These are phyloP conservation scores for Ibidorhyncha struthersii DNA, from an alignment of 2,113 vertebrate genomes.

Conservation along the genomic window DNA sequence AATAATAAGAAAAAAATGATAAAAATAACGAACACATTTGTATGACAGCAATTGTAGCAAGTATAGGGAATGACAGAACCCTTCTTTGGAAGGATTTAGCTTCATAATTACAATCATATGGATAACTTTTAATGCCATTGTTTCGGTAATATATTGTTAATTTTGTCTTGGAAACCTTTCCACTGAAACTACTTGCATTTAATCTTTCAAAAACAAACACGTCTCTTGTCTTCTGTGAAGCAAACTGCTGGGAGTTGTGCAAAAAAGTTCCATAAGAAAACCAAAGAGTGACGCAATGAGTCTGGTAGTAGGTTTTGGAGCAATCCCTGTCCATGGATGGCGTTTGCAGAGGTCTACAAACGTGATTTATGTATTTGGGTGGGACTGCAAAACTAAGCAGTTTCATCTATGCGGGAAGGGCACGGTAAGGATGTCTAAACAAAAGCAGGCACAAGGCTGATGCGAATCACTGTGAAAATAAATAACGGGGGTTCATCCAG, in stretches of 20 bases:
- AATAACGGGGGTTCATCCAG: not conserved
- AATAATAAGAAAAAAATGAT: conserved; percentile 10
- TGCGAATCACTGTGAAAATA: not conserved
- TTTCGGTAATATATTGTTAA: not conserved
- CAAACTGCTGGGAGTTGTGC: not conserved
- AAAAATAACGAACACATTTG: conserved; percentile 38
- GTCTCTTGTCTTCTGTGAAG: not conserved
- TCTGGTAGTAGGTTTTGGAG: not conserved
- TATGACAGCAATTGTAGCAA: conserved; percentile 27
- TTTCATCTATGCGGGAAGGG: not conserved
- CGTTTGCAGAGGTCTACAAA: not conserved
- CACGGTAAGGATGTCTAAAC: not conserved
- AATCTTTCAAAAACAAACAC: not conserved
- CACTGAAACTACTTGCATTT: not conserved
- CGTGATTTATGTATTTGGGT: not conserved
- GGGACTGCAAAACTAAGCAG: not conserved
- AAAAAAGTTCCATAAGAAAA: not conserved
- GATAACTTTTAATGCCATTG: not conserved
- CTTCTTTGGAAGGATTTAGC: not conserved
- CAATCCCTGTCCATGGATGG: not conserved
- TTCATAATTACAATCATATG: conserved; percentile 14
- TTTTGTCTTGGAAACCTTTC: conserved; percentile 26
- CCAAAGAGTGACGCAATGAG: not conserved
- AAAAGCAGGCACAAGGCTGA: not conserved
- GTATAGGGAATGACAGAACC: conserved; percentile 12